Percentiles rank a stretch among this genome's conserved stretches.
Evolutionary conservation across 2,888 invertebrate species (phyloP).

Genomic region (Trachelus troglodyta): DNA sequence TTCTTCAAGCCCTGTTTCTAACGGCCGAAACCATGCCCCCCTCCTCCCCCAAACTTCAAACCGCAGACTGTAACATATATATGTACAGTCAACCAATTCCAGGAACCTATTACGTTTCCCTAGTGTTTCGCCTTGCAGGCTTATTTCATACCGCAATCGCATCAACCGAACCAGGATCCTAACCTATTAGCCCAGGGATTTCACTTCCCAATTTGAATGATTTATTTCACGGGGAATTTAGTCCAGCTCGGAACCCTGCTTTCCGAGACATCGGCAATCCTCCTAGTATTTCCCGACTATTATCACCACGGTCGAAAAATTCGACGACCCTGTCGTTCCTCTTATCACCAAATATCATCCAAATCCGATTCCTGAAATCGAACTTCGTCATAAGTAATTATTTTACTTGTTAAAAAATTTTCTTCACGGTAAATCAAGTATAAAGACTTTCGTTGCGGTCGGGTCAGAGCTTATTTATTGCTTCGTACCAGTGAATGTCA

Average conservation of each 20-base stretch:
- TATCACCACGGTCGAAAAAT: too few relatives aligned
- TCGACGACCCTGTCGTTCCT: too few relatives aligned
- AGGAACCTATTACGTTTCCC: constrained; percentile 46
- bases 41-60: constrained; percentile 14
- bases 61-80: constrained; percentile 35
- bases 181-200: constrained; percentile 48
- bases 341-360: too few relatives aligned
- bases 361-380: too few relatives aligned
- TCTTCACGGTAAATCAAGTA: too few relatives aligned
- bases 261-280: not conserved
- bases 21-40: not conserved
- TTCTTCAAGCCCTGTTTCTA: too few relatives aligned
- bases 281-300: too few relatives aligned
- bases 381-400: too few relatives aligned
- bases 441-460: too few relatives aligned
- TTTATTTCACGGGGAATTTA: constrained; percentile 32
- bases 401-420: too few relatives aligned
- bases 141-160: constrained; percentile 54
- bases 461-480: too few relatives aligned
- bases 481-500: too few relatives aligned
- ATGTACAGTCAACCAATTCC: constrained; percentile 32
- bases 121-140: constrained; percentile 51
- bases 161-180: constrained; percentile 37
- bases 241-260: not conserved
- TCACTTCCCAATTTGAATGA: constrained; percentile 49